Evolutionary conservation across 1,140 invertebrate species (phyloP).

Genomic region (Philotrypesis tridentata): DNA sequence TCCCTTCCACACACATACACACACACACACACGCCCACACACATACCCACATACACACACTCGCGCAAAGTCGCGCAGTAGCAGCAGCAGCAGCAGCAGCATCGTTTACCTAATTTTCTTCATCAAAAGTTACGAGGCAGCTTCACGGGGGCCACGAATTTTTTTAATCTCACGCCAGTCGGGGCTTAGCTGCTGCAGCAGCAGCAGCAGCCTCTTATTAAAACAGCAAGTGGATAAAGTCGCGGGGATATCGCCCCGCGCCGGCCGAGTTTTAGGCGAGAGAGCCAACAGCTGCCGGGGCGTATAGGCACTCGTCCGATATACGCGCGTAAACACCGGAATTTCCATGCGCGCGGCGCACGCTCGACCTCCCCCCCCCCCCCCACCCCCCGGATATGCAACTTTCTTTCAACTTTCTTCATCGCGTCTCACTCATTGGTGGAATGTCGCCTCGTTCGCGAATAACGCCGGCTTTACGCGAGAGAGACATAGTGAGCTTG

Average conservation of each 20-base stretch:
- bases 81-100: neutral
- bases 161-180: conserved; percentile 56
- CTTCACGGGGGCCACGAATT: conserved; percentile 53
- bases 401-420: conserved; percentile 25
- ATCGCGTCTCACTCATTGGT: neutral
- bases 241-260: conserved; percentile 43
- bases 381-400: neutral
- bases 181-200: neutral
- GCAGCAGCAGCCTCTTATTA: conserved; percentile 59
- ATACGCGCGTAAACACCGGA: conserved; percentile 22
- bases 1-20: neutral
- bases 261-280: conserved; percentile 7
- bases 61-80: neutral
- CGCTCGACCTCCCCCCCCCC: no score
- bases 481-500: neutral
- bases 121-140: conserved; percentile 63
- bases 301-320: conserved; percentile 31
- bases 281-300: conserved; percentile 30
- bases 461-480: neutral
- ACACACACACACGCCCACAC: neutral
- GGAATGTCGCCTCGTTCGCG: neutral
- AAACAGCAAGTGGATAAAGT: conserved; percentile 59
- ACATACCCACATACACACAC: neutral
- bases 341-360: conserved; percentile 16
- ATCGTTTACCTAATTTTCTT: conserved; percentile 60